A percentile compares a stretch with the other conserved stretches of the same genome.
Evolutionary conservation across 2,888 invertebrate species (phyloP).

Genomic region (Lasioglossum leucozonium): DNA sequence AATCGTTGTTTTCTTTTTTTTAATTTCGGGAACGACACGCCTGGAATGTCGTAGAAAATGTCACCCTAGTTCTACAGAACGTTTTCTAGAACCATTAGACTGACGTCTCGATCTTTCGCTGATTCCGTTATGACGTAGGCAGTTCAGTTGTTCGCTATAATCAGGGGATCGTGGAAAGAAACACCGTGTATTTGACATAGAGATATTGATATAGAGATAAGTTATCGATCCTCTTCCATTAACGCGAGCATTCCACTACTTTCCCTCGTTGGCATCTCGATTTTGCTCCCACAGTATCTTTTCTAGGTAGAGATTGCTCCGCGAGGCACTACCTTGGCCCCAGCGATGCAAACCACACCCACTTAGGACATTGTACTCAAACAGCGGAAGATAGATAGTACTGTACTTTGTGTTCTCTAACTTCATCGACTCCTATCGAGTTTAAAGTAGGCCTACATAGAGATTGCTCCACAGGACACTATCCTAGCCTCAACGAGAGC

Average conservation of each 20-base stretch:
- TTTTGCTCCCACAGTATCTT: not conserved
- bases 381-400: not conserved
- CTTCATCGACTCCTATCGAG: not conserved
- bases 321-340: not conserved
- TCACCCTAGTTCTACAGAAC: conserved; percentile 11
- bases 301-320: not conserved
- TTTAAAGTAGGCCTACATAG: not conserved
- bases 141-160: not conserved
- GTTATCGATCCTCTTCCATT: not conserved
- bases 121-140: not conserved
- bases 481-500: not conserved
- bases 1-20: not conserved
- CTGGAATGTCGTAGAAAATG: conserved; percentile 9
- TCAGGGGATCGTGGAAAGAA: not conserved
- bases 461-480: not conserved
- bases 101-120: not conserved
- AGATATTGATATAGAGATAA: too few species aligned
- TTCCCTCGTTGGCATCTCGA: not conserved
- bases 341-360: not conserved
- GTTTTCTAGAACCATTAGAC: not conserved
- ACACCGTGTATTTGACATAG: conserved; percentile 14
- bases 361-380: not conserved
- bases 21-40: not conserved
- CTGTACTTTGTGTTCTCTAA: not conserved
- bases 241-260: not conserved